phyloP scores from a whole-genome alignment of 2,797 vertebrate species.

The Astyanax mexicanus region DNA sequence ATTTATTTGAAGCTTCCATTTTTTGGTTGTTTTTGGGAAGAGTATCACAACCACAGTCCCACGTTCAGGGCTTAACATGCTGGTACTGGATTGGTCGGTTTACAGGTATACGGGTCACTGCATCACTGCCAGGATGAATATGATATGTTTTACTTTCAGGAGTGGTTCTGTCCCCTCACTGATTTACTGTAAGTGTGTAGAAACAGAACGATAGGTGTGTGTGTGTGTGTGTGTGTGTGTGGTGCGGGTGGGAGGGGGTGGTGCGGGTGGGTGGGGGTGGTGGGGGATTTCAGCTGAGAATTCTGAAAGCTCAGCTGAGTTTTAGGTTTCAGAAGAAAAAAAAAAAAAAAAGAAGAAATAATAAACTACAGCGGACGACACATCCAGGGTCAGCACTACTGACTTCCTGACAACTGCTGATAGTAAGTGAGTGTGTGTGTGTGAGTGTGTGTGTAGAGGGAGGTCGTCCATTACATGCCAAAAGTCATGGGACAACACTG shows the following conservation, averaged over 20 bases:
- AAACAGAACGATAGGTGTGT: background rate
- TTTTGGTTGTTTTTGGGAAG: too few species aligned
- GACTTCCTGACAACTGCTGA: constrained; percentile 8
- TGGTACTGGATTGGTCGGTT: too few species aligned
- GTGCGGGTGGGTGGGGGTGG: too few species aligned
- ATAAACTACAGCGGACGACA: background rate
- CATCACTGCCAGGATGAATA: background rate
- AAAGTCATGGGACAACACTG: too few species aligned
- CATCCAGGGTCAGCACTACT: background rate
- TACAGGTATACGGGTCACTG: background rate
- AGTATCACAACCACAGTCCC: too few species aligned
- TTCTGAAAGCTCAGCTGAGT: constrained; percentile 22
- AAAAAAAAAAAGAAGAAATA: too few species aligned
- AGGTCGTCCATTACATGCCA: too few species aligned
- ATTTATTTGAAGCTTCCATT: too few species aligned
- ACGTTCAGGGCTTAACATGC: too few species aligned
- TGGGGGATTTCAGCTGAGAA: too few species aligned
- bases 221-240: too few species aligned
- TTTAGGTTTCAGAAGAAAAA: constrained; percentile 18
- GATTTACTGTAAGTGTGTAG: background rate
- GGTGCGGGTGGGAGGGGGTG: too few species aligned
- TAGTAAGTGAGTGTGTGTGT: background rate
- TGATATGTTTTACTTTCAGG: background rate
- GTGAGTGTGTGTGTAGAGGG: background rate
- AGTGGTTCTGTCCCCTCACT: background rate